Evolutionary conservation across 2,888 invertebrate genomes (phyloP).

Genomic region (Onthophagus sagittarius): DNA sequence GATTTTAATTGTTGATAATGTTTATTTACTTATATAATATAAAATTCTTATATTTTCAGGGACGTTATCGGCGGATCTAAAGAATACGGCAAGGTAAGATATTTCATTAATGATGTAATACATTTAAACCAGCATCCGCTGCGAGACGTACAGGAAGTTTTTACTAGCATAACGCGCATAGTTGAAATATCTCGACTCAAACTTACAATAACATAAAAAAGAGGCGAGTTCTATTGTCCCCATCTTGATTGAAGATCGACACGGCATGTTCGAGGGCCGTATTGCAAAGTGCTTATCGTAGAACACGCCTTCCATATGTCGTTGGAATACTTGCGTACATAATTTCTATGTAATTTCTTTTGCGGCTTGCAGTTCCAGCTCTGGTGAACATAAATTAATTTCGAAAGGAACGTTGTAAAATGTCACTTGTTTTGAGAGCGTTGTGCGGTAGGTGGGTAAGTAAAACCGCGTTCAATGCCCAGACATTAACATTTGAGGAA

Average conservation of each 20-base stretch:
- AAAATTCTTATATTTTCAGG: slow-evolving; percentile 23
- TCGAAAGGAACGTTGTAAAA: not conserved
- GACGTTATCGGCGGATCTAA: slow-evolving; percentile 32
- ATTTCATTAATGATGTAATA: slow-evolving; percentile 15
- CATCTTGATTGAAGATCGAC: slow-evolving; percentile 9
- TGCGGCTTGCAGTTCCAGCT: not conserved
- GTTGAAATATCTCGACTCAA: not conserved
- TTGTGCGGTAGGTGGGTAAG: not conserved
- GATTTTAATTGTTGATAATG: too few species aligned
- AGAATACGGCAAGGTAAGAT: slow-evolving; percentile 34
- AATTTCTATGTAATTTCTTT: not conserved
- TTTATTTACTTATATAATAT: not conserved
- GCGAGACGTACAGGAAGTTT: not conserved
- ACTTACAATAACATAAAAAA: not conserved
- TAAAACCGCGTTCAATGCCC: not conserved
- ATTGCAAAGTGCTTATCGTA: slow-evolving; percentile 3
- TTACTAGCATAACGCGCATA: not conserved
- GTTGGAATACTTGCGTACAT: slow-evolving; percentile 1
- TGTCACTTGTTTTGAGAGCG: not conserved
- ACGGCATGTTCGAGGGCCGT: slow-evolving; percentile 1
- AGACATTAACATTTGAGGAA: not conserved
- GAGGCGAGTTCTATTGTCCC: slow-evolving; percentile 9
- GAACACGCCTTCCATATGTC: slow-evolving; percentile 10
- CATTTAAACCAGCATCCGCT: not conserved
- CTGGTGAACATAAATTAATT: not conserved